A percentile compares a stretch with the other conserved stretches of the same genome.
Evolutionary conservation across 1,140 invertebrate species (phyloP).

Genomic region (Drosophila ironensis): DNA sequence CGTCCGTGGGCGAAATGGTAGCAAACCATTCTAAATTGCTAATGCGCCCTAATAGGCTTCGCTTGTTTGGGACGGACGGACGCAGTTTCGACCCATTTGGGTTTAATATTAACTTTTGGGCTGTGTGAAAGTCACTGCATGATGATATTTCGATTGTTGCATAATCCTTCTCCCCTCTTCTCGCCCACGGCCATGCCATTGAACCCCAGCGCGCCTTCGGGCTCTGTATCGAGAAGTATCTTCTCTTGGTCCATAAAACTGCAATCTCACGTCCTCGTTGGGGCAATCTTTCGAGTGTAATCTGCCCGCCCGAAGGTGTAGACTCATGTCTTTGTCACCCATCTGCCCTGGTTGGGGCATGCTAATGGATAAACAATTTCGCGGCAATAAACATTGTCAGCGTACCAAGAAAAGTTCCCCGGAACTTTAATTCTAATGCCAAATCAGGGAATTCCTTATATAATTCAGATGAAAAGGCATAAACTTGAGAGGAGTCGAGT

Average conservation of each 20-base stretch:
- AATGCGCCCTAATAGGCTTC: slow-evolving; percentile 67
- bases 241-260: slow-evolving; percentile 52
- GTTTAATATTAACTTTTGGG: slow-evolving; percentile 1
- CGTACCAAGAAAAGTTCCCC: background rate
- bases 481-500: too few relatives aligned
- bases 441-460: background rate
- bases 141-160: slow-evolving; percentile 77
- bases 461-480: background rate
- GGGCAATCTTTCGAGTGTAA: slow-evolving; percentile 69
- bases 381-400: slow-evolving; percentile 40
- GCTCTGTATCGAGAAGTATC: background rate
- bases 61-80: slow-evolving; percentile 62
- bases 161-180: slow-evolving; percentile 55
- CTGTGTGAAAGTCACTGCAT: slow-evolving; percentile 51
- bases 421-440: background rate
- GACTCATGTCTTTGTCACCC: slow-evolving; percentile 15
- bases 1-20: slow-evolving; percentile 51
- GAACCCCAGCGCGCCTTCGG: slow-evolving; percentile 58
- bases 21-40: slow-evolving; percentile 72
- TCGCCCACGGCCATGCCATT: slow-evolving; percentile 47
- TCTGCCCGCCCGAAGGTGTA: slow-evolving; percentile 19
- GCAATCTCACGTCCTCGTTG: slow-evolving; percentile 65
- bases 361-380: slow-evolving; percentile 63
- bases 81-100: background rate
- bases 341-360: slow-evolving; percentile 10